Evolutionary conservation across 1,140 invertebrate genomes (phyloP), one percentile per base, ranked within the genome.

Genomic region (Drosophila lini): DNA sequence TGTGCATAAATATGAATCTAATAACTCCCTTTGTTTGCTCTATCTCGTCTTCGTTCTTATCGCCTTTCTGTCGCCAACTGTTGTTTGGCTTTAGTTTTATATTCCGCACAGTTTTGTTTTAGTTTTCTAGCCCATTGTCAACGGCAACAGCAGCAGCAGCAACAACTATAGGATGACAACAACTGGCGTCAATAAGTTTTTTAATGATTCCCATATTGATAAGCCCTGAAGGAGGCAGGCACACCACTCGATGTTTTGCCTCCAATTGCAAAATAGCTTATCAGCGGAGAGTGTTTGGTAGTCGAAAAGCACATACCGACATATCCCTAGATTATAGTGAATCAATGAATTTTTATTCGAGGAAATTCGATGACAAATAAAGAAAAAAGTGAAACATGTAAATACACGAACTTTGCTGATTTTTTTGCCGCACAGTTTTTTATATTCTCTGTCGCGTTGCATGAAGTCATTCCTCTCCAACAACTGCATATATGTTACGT

Each of bases 1-100:
- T 22, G 25, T 81, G 74, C 63, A 81, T 78, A 67, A 85, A 85
- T 73, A 70, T 78, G 63, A 86, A 78, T 85, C 74, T 73, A 86
- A 81, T 81, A 74, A 78, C 76, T 74, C 50, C 52, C 55, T 81
- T 84, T 84, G 78, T 80, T 84, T 81, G 78, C 48, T 85, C 41
- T 64, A 59, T 57, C 44, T 64, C 50, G 45, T 56, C 36, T 70
- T 71, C 31, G 56, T 31, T 69, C 55, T 77, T 77, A 77, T 77
- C 74, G 68, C 31, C 32, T 9, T 28, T 28, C 31, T n/a, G 25
- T 31, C n/a, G 41, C 45, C 68, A 71, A 58, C 74, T 77, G 56
- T 68, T 78, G 55, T 81, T 76, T 58, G 47, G 47, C 25, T 50
- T 25, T 42, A 59, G 53, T 74, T 77, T 47, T 22, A 38, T 55